Evolutionary conservation across 2,113 vertebrate genomes (phyloP).

Genomic region (Cynoglossus semilaevis): DNA sequence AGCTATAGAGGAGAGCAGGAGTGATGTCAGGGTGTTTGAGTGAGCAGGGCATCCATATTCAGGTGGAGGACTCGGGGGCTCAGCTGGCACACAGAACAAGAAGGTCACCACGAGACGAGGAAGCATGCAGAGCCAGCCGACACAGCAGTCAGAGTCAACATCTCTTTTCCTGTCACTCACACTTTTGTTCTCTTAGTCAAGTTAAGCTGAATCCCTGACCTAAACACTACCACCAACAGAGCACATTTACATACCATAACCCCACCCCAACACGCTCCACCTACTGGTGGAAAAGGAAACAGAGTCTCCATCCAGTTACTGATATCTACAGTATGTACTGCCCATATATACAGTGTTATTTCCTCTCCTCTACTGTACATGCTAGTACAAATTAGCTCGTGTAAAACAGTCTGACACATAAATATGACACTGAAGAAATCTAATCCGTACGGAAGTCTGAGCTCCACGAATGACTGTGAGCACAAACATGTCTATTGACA

Average conservation of each 20-base stretch:
- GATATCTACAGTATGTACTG: too few relatives aligned
- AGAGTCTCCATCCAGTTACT: too few relatives aligned
- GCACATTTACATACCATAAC: neutral
- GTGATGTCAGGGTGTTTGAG: conserved; percentile 37
- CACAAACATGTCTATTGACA: conserved; percentile 68
- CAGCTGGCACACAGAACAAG: conserved; percentile 49
- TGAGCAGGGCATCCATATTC: conserved; percentile 64
- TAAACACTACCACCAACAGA: neutral
- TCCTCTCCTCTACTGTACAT: neutral
- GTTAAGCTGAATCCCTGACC: neutral
- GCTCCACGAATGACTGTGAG: conserved; percentile 57
- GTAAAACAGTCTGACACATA: neutral
- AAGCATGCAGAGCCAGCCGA: conserved; percentile 30
- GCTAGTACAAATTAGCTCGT: neutral
- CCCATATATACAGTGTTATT: too few relatives aligned
- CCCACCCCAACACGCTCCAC: too few relatives aligned
- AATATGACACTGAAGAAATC: conserved; percentile 36
- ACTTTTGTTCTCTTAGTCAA: conserved; percentile 9
- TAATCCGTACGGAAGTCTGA: conserved; percentile 46
- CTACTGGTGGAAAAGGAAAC: too few relatives aligned
- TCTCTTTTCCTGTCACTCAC: conserved; percentile 28
- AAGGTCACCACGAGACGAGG: conserved; percentile 52
- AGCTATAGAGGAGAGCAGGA: conserved; percentile 7
- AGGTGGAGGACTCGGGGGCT: conserved; percentile 43
- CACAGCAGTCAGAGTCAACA: conserved; percentile 37